Evolutionary conservation across 2,888 invertebrate species (phyloP).

Genomic region (Standfussiana lucernea): DNA sequence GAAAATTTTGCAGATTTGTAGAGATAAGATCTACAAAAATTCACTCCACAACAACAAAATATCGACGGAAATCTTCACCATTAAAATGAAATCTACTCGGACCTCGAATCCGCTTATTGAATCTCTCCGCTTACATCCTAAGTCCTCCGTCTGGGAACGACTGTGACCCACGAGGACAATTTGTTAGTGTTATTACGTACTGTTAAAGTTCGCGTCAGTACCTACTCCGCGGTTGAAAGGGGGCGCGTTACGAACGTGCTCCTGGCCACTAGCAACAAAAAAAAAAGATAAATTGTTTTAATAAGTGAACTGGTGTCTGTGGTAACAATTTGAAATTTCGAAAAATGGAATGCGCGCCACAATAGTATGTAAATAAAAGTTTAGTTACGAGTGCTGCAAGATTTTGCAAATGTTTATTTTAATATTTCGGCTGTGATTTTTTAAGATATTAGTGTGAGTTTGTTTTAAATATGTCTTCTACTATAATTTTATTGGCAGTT

Average conservation of each 20-base stretch:
- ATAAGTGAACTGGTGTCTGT: slow-evolving; percentile 41
- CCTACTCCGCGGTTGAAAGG: slow-evolving; percentile 81
- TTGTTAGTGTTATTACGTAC: slow-evolving; percentile 87
- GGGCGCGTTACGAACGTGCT: slow-evolving; percentile 78
- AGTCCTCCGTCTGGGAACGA: slow-evolving; percentile 80
- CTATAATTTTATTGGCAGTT: neutral
- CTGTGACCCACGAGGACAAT: slow-evolving; percentile 86
- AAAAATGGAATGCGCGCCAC: slow-evolving; percentile 66
- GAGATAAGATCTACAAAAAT: neutral
- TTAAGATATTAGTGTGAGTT: slow-evolving; percentile 69
- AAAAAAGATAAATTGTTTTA: slow-evolving; percentile 58
- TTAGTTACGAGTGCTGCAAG: slow-evolving; percentile 47
- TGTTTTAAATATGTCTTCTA: slow-evolving; percentile 15
- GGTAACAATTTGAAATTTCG: slow-evolving; percentile 40
- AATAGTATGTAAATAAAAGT: slow-evolving; percentile 41
- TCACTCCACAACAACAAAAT: neutral
- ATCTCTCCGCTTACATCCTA: slow-evolving; percentile 79
- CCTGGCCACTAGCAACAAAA: slow-evolving; percentile 64
- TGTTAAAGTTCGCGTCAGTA: slow-evolving; percentile 86
- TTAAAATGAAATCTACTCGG: slow-evolving; percentile 12
- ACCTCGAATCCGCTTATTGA: slow-evolving; percentile 67
- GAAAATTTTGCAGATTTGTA: neutral
- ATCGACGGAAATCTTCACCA: neutral
- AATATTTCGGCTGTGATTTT: slow-evolving; percentile 64
- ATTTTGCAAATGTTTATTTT: slow-evolving; percentile 65